phyloP scores from a whole-genome alignment of 1,140 invertebrate genomes.

The Aporrectodea caliginosa region DNA sequence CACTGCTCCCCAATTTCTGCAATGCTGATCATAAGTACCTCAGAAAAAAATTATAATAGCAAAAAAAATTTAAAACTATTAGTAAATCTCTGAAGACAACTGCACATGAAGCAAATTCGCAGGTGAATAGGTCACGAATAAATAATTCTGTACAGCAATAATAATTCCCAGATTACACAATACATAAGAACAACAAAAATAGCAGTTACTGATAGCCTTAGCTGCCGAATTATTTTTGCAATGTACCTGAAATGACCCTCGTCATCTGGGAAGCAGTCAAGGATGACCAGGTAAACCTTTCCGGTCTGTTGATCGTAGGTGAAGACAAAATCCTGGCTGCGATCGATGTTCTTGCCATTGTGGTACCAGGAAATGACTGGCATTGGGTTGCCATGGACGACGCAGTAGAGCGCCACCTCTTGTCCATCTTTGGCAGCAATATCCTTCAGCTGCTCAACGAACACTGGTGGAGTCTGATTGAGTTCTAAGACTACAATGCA shows the following conservation, averaged over 20 bases:
- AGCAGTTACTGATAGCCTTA: too few species aligned
- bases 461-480: constrained; percentile 47
- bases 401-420: constrained; percentile 47
- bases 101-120: too few species aligned
- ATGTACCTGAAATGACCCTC: constrained; percentile 49
- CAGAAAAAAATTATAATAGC: too few species aligned
- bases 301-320: constrained; percentile 50
- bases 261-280: constrained; percentile 57
- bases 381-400: constrained; percentile 46
- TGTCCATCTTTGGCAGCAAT: constrained; percentile 46
- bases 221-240: too few species aligned
- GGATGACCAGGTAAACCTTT: constrained; percentile 52
- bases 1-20: too few species aligned
- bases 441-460: constrained; percentile 41
- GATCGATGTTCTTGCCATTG: constrained; percentile 52
- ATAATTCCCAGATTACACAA: too few species aligned
- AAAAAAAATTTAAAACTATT: too few species aligned
- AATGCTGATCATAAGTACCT: too few species aligned
- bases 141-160: too few species aligned
- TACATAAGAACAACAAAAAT: too few species aligned
- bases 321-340: constrained; percentile 53
- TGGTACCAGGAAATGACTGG: constrained; percentile 54
- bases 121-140: too few species aligned
- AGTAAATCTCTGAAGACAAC: too few species aligned
- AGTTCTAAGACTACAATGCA: background rate